Evolutionary conservation across 1,140 invertebrate species (phyloP), one percentile per base, ranked within the genome.

Genomic region (Euglossa dilemma): DNA sequence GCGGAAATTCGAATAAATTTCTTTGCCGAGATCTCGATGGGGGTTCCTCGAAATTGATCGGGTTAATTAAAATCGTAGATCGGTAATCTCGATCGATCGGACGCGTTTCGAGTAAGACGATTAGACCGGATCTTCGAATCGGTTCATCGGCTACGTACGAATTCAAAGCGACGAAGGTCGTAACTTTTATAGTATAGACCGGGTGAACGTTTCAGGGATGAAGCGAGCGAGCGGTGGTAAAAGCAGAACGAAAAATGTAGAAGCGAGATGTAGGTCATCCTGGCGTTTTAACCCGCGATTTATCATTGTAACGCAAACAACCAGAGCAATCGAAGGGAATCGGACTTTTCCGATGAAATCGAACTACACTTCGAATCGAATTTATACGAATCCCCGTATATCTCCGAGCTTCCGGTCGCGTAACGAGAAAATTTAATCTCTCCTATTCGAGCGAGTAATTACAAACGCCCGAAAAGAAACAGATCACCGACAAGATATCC

Each of bases 61-160:
- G 23, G 25, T 54, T 52, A 54, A 71, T 71, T 71, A 45, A 66
- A 66, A 43, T 66, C 9, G 36, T 63, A 43, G 63, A 66, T 63
- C 25, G n/a, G 59, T 5, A 6, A 61, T 14, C 59, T n/a, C 12
- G 25, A 14, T 61, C 59, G 59, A 61, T 28, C 25, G n/a, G 11
- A n/a, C n/a, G 9, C n/a, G 59, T 61, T 59, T 61, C n/a, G 12
- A 16, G n/a, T 25, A 16, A 14, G 16, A 25, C n/a, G 59, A 61
- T 25, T 25, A 14, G n/a, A 61, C 25, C 14, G 14, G 25, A n/a
- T 14, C 59, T 61, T 61, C 25, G 59, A 12, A 36, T 36, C 36
- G 36, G 36, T 36, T 36, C 36, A 36, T 36, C 36, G 36, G 4
- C 36, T 36, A 36, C 36, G 36, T 36, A 36, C 36, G 36, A 36